Evolutionary conservation across 1,140 invertebrate genomes (phyloP), one percentile per base, ranked within the genome.

Genomic region (Hylyphantes graminicola): DNA sequence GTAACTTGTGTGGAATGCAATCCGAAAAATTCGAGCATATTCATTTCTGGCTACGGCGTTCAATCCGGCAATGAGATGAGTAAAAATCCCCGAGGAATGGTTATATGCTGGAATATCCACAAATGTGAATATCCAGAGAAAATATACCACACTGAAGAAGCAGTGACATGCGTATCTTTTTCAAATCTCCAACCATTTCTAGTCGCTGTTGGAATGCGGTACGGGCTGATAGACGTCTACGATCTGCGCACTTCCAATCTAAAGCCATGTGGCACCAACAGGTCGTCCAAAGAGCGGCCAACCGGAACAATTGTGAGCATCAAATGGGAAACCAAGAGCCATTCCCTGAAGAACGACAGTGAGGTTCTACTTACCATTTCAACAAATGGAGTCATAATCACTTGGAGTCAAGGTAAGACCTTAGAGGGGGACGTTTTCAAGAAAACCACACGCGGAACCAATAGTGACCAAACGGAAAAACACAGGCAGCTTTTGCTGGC

Each of bases 91-190:
- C 15, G 19, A n/a, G 80, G 80, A 1, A 48, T 77, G 6, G 59
- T 85, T 68, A 53, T 76, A 17, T 85, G 73, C 19, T 85, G 82
- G 82, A 77, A 67, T 13, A 70, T 85, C 53, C 51, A 85, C 13
- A 85, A 77, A 61, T 77, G 82, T n/a, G 82, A 65, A 21, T 55
- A 77, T 72, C 82, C 82, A 21, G 82, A 85, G 48, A 57, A 35
- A 51, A 77, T 85, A 11, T 85, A 77, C 35, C 54, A 76, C 7
- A 77, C 61, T 7, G 63, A 77, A 77, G 73, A 77, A 54, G 55
- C 19, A 15, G 74, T 85, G 7, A 75, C 64, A 15, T 85, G 73
- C 19, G 48, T 85, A 10, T 53, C 67, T 35, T 67, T 85, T 53
- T 85, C 82, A 0, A 77, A 59, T 15, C 17, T n/a, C 19, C 11